Conservation (phyloP, 2,797 vertebrate genomes). For the Argyrosomus regius region DNA sequence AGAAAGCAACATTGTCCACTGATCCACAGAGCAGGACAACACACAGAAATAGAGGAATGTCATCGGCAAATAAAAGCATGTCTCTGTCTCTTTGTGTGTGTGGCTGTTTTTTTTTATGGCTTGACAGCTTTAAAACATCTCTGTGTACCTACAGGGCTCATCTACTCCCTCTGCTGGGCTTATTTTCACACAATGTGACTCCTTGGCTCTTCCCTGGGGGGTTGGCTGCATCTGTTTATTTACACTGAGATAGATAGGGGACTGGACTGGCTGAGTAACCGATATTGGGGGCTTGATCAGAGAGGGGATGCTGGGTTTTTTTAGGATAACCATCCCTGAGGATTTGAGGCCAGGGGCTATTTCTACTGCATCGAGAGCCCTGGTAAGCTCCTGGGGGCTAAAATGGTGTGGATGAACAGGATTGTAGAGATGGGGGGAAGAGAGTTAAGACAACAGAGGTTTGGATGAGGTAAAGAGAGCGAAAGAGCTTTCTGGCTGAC, state of each 20-base stretch:
- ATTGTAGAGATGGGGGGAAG: neutral
- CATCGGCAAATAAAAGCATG: slow-evolving; percentile 17
- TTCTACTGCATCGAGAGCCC: slow-evolving; percentile 8
- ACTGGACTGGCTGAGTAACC: slow-evolving; percentile 7
- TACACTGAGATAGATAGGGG: slow-evolving; percentile 11
- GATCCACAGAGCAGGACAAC: slow-evolving; percentile 37
- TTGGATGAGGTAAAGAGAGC: slow-evolving; percentile 50
- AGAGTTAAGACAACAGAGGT: slow-evolving; percentile 48
- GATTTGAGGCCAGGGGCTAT: slow-evolving; percentile 37
- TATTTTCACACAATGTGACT: slow-evolving; percentile 29
- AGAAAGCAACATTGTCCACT: slow-evolving; percentile 30
- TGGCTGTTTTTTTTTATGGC: neutral
- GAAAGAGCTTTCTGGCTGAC: slow-evolving; percentile 42
- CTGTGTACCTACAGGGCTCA: slow-evolving; percentile 16
- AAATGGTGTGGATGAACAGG: slow-evolving; percentile 4
- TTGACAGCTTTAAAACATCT: slow-evolving; percentile 29
- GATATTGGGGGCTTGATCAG: slow-evolving; percentile 32
- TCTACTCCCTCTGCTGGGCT: slow-evolving; percentile 51
- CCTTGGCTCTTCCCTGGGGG: slow-evolving; percentile 23
- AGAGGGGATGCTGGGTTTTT: slow-evolving; percentile 29
- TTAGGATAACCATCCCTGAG: slow-evolving; percentile 16
- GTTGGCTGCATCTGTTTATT: slow-evolving; percentile 41
- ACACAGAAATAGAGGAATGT: slow-evolving; percentile 31
- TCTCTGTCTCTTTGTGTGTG: neutral
- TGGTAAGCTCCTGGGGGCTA: slow-evolving; percentile 8